phyloP scores from a whole-genome alignment of 1,140 invertebrate genomes.

The Uloborus diversus region DNA sequence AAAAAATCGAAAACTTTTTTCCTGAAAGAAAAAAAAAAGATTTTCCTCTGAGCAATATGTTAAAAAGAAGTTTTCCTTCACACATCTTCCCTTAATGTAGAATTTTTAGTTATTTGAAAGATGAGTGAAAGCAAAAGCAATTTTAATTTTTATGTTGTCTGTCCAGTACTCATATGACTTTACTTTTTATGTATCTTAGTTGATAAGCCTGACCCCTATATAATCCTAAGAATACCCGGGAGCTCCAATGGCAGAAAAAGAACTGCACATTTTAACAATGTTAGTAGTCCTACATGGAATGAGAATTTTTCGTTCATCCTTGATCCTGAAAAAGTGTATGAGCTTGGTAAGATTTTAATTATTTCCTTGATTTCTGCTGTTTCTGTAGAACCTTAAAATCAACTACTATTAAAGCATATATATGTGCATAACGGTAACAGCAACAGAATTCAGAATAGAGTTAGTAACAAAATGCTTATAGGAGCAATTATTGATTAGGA shows the following conservation, averaged over 20 bases:
- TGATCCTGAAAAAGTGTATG: slow-evolving; percentile 59
- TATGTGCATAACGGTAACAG: too few species aligned
- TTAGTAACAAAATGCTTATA: too few species aligned
- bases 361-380: too few species aligned
- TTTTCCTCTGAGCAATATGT: not conserved
- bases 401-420: too few species aligned
- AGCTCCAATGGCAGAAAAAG: slow-evolving; percentile 65
- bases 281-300: slow-evolving; percentile 66
- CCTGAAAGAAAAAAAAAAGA: not conserved
- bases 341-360: slow-evolving; percentile 44
- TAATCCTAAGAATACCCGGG: slow-evolving; percentile 64
- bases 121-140: not conserved
- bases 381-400: too few species aligned
- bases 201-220: slow-evolving; percentile 68
- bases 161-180: not conserved
- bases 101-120: not conserved
- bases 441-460: too few species aligned
- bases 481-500: too few species aligned
- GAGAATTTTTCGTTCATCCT: slow-evolving; percentile 66
- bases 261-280: slow-evolving; percentile 65
- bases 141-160: not conserved
- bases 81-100: not conserved
- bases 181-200: slow-evolving; percentile 62
- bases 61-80: not conserved
- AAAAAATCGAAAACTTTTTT: too few species aligned